Conservation (phyloP, 2,113 vertebrate genomes). For the Chloroceryle aenea region DNA sequence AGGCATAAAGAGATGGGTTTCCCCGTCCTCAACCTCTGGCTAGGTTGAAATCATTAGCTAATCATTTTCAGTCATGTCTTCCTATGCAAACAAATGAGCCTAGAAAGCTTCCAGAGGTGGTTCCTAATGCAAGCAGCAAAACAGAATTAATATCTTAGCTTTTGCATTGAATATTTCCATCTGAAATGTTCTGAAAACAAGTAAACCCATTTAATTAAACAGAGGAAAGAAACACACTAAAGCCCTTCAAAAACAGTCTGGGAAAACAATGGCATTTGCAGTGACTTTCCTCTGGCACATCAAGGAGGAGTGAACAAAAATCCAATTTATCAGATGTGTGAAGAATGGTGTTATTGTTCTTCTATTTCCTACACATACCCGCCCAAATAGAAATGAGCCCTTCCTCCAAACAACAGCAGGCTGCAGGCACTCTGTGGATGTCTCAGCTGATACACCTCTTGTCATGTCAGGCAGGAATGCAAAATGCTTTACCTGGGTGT, state of each 20-base stretch:
- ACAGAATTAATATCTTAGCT: background rate
- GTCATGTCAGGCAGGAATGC: background rate
- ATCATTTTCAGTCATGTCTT: background rate
- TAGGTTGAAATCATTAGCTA: background rate
- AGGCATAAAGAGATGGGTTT: background rate
- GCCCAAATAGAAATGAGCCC: background rate
- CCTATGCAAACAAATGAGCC: background rate
- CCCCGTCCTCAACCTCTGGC: background rate
- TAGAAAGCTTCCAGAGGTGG: background rate
- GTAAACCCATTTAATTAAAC: background rate
- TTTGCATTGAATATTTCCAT: background rate
- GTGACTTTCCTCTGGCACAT: slow-evolving; percentile 10
- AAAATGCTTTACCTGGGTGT: background rate
- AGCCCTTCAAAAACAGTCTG: background rate
- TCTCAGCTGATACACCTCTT: background rate
- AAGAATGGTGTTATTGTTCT: slow-evolving; percentile 39
- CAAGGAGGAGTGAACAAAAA: slow-evolving; percentile 35
- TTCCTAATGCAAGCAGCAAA: background rate
- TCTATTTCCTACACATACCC: background rate
- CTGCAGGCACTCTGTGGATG: background rate
- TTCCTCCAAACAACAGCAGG: background rate
- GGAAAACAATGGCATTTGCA: slow-evolving; percentile 41
- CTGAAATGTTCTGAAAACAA: background rate
- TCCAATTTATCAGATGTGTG: background rate
- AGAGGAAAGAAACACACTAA: background rate